Evolutionary conservation across 1,140 invertebrate genomes (phyloP).

Genomic region (Globodera rostochiensis): DNA sequence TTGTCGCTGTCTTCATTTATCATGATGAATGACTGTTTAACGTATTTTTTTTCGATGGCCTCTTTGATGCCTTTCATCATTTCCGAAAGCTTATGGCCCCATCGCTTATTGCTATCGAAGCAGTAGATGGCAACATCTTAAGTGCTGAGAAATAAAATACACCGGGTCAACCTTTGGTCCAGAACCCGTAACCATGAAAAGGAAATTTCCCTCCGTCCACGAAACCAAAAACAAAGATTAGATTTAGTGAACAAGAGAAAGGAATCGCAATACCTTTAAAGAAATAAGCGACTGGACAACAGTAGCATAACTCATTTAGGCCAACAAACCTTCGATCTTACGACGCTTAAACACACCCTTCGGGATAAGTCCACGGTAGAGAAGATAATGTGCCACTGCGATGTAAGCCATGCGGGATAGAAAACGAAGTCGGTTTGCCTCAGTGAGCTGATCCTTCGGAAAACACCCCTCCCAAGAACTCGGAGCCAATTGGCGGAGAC

Average conservation of each 20-base stretch:
- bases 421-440: constrained; percentile 28
- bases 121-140: constrained; percentile 32
- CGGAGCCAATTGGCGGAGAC: background rate
- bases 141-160: background rate
- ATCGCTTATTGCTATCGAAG: constrained; percentile 30
- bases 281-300: no score
- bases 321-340: background rate
- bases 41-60: constrained; percentile 43
- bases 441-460: constrained; percentile 5
- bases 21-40: constrained; percentile 17
- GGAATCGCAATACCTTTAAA: no score
- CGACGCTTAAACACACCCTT: constrained; percentile 33
- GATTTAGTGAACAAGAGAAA: no score
- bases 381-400: constrained; percentile 39
- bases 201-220: no score
- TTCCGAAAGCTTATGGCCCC: constrained; percentile 36
- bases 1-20: constrained; percentile 30
- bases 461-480: constrained; percentile 29
- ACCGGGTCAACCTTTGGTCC: no score
- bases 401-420: constrained; percentile 41
- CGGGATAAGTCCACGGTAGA: constrained; percentile 36
- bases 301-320: no score
- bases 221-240: no score
- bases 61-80: constrained; percentile 38
- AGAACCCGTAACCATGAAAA: no score